Conservation (phyloP, 1,140 invertebrate species). For the Asobara japonica region DNA sequence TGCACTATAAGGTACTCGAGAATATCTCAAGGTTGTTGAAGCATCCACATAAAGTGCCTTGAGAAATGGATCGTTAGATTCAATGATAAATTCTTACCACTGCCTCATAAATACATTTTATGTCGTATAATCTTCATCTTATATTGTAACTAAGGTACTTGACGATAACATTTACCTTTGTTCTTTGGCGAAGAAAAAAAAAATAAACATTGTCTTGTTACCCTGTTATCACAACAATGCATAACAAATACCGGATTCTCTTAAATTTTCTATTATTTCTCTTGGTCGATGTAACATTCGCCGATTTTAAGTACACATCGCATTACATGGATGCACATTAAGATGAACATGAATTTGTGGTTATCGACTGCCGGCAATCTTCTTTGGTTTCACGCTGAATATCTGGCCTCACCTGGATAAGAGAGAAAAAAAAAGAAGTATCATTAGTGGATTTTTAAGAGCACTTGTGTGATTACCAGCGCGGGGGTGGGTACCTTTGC, state of each 20-base stretch:
- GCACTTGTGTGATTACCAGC: background rate
- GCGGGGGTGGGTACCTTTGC: background rate
- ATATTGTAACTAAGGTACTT: background rate
- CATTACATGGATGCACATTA: background rate
- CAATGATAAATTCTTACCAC: background rate
- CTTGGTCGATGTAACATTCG: background rate
- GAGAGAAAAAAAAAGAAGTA: background rate
- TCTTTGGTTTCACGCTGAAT: background rate
- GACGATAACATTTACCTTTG: background rate
- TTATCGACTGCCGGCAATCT: background rate
- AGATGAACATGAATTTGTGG: background rate
- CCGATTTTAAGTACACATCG: background rate
- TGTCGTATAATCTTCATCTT: background rate
- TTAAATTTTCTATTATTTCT: background rate
- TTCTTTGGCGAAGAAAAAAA: conserved; percentile 18
- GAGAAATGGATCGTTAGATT: conserved; percentile 14
- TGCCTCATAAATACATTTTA: background rate
- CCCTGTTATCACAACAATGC: background rate
- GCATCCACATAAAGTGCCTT: background rate
- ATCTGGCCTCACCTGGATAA: background rate
- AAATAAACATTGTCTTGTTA: background rate
- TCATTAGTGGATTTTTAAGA: background rate
- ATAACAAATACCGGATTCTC: background rate
- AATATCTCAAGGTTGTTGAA: background rate
- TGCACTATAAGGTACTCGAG: background rate